These are phyloP conservation scores for Megaleporinus macrocephalus DNA, from an alignment of 2,113 vertebrate genomes.

Conservation along the genomic window DNA sequence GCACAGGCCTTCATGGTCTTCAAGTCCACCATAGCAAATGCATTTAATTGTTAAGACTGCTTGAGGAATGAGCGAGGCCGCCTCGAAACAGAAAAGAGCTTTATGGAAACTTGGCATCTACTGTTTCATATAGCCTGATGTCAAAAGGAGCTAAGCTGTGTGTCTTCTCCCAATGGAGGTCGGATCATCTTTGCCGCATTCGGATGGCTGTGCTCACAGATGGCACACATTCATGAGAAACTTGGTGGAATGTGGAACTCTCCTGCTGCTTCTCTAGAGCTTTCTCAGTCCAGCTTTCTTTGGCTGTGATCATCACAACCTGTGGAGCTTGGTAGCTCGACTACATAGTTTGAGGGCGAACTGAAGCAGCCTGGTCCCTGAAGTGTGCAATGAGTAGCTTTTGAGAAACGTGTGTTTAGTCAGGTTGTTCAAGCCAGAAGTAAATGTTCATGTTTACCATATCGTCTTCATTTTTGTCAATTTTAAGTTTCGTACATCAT, in stretches of 20 bases:
- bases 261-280: slow-evolving; percentile 43
- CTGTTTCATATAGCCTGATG: slow-evolving; percentile 65
- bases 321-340: slow-evolving; percentile 47
- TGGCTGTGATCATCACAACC: slow-evolving; percentile 56
- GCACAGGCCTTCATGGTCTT: slow-evolving; percentile 1
- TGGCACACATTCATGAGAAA: slow-evolving; percentile 71
- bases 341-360: background rate
- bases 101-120: slow-evolving; percentile 49
- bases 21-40: slow-evolving; percentile 1
- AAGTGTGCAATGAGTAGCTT: background rate
- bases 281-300: slow-evolving; percentile 48
- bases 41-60: slow-evolving; percentile 9
- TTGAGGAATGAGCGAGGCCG: background rate
- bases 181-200: slow-evolving; percentile 37
- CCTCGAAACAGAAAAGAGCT: background rate
- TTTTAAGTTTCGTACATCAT: no score
- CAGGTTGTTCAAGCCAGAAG: background rate
- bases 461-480: no score
- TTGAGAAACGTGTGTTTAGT: background rate
- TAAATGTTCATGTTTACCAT: slow-evolving; percentile 21
- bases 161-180: slow-evolving; percentile 15
- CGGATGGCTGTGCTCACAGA: slow-evolving; percentile 51
- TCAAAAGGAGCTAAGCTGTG: background rate
- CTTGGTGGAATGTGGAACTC: slow-evolving; percentile 45
- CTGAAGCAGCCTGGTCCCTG: slow-evolving; percentile 1